Base-by-base conservation (phyloP, 2,888 invertebrate species). In the Thera obeliscata region DNA sequence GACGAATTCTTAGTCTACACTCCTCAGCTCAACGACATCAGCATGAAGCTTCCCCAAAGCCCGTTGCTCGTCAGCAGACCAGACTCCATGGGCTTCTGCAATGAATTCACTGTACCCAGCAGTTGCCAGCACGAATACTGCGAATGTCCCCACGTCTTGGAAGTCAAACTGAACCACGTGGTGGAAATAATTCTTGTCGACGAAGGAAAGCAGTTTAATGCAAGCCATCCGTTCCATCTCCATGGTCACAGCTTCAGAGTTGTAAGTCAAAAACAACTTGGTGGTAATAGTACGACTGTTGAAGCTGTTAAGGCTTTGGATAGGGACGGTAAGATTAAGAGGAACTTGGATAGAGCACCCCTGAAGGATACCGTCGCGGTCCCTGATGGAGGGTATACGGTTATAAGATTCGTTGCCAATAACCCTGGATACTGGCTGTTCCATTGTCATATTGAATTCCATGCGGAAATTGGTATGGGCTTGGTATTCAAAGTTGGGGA, bases 361-460 rank as follows among this genome's bases (percentile, higher is more conserved):
- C 88, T 96, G 2, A 98, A 98, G 87, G 98, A 98, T 81, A 98
- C 98, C 0, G 97, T 98, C 0, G 97, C 97, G 0, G 96, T 98
- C 0, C 98, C 98, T 0, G 98, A 98, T 86, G 98, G 98, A 38
- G 98, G 98, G 0, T 98, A 97, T 72, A 97, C 98, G 0, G 95
- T 98, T 50, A 90, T 98, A 6, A 94, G 98, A 69, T 98, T 98
- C 78, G 94, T 96, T 73, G 98, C 98, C 0, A 94, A 95, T 66
- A 98, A 98, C 90, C 98, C 98, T 76, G 98, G 97, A 9, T 97
- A 96, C 79, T 98, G 98, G 98, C 86, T 98, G 2, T 97, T 98
- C 87, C 98, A 98, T 82, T 98, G 98, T 81, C 98, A 98, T 86
- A 96, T 98, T 61, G 98, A 98, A 80, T 98, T 98, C 81, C 98